Percentiles rank a stretch among this genome's conserved stretches.
phyloP scores from a whole-genome alignment of 2,113 vertebrate species.

The Aplodontia rufa region DNA sequence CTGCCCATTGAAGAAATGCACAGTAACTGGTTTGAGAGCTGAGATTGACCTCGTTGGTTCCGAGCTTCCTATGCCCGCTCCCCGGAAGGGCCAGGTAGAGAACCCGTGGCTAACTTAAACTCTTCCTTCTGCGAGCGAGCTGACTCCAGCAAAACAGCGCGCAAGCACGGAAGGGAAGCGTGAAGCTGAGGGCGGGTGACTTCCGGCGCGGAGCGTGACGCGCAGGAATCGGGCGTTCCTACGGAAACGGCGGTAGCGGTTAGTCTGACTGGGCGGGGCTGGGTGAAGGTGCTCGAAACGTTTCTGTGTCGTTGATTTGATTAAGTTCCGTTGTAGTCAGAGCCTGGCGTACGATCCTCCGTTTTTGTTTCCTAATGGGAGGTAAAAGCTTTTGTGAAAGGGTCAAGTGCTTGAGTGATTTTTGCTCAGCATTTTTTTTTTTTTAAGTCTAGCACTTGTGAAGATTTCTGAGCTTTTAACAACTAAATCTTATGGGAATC shows the following conservation, averaged over 20 bases:
- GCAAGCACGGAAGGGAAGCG: too few relatives aligned
- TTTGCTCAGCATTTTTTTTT: not conserved
- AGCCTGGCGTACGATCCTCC: not conserved
- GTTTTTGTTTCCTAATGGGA: not conserved
- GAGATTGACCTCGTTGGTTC: too few relatives aligned
- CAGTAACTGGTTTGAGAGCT: rapidly evolving
- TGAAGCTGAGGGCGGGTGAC: not conserved
- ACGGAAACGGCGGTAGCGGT: rapidly evolving
- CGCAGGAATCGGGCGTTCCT: not conserved
- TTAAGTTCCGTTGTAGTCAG: not conserved
- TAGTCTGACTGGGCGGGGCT: rapidly evolving
- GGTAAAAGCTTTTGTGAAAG: not conserved
- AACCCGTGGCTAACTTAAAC: too few relatives aligned
- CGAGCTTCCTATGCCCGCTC: too few relatives aligned
- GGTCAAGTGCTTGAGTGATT: not conserved
- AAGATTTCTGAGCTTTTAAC: not conserved
- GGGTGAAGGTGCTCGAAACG: too few relatives aligned
- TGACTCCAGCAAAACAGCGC: too few relatives aligned
- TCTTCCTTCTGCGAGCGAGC: too few relatives aligned
- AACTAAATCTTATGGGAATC: not conserved
- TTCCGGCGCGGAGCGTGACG: too few relatives aligned
- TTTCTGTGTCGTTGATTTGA: not conserved
- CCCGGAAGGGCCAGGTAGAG: too few relatives aligned
- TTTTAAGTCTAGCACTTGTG: not conserved
- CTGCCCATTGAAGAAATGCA: rapidly evolving